Evolutionary conservation across 2,888 invertebrate species (phyloP), one percentile per base, ranked within the genome.

Genomic region (Dendrolimus pini): DNA sequence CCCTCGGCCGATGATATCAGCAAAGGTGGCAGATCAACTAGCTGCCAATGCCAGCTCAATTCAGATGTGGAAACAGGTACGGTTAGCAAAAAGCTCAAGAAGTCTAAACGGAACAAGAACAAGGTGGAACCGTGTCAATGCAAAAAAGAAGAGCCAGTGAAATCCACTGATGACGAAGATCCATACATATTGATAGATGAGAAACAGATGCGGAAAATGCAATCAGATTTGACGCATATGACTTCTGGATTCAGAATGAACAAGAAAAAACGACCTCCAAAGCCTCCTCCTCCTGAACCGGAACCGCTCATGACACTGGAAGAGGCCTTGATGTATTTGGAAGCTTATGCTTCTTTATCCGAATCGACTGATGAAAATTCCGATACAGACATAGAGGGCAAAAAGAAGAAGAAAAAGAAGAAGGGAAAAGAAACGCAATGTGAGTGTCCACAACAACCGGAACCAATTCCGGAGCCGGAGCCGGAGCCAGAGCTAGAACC

Each of bases 191-290:
- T 58, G 10, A 59, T 59, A 13, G 60, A 65, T 52, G 58, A 70
- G 55, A 64, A 58, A 54, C 59, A 65, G 30, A 59, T 66, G 0
- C 62, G 70, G 13, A 74, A 69, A 66, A 62, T 74, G 41, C 70
- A 68, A 52, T 82, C 82, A 0, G 69, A 74, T 12, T 66, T 75
- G 61, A 77, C 83, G 0, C 73, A 81, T 58, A 75, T 71, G 14
- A 71, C 67, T 1, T 83, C 83, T 7, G 83, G 81, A 14, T 82
- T 82, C 55, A 77, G 69, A 65, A 56, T 82, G 9, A 60, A 65
- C 52, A 58, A 67, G 7, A 61, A 59, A 10, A 74, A 70, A 56
- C 72, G 53, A 58, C 58, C 56, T 7, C 52, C 62, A 10, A 74
- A 70, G 56, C 72, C 53, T 58, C 58, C 56, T 7, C 52, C 62